Base-by-base conservation (phyloP, 2,113 vertebrate species). In the Melanerpes aurifrons region DNA sequence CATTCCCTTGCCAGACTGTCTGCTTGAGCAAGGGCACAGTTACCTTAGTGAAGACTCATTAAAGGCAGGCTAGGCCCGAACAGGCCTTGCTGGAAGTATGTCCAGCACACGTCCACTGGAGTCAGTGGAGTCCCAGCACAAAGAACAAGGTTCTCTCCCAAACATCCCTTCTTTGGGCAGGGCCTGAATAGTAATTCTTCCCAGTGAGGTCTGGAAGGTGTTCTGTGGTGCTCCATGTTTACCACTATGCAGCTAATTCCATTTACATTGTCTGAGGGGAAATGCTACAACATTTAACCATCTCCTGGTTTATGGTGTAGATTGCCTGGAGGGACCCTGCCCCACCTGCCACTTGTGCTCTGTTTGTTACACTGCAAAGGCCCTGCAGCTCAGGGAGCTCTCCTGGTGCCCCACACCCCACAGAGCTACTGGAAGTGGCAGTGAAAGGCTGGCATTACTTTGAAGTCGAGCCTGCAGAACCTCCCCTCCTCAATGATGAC, bases 391-490 rank as follows among this genome's bases (percentile, higher is more conserved):
- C 50, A 57, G 67, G 80, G 83, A 53, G 48, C 35, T 15, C 54
- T 64, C 21, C 32, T 24, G 14, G 1, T 4, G 22, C 21, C 67
- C 63, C 48, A 19, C 26, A 24, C 14, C 56, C 77, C 74, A 25
- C 47, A 19, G 54, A 81, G 62, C 26, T 53, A 68, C 68, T 5
- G 32, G 28, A 19, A 35, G 18, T n/a, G 47, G 40, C 45, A 86
- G 35, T 6, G 45, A 84, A 77, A 91, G 58, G 66, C 2, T 89
- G 81, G 29, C 79, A 89, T 98, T 98, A 99, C 99, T 98, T 99
- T 99, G 87, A 99, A 99, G 96, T 99, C 99, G 14, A 99, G 98
- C 96, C 99, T 98, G 94, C 98, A 99, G 98, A 99, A 99, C 88
- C 98, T 92, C 10, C 99, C 99, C 97, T 99, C 99, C 92, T 99